phyloP scores from a whole-genome alignment of 2,888 invertebrate species.

The Metallyticus violacea region DNA sequence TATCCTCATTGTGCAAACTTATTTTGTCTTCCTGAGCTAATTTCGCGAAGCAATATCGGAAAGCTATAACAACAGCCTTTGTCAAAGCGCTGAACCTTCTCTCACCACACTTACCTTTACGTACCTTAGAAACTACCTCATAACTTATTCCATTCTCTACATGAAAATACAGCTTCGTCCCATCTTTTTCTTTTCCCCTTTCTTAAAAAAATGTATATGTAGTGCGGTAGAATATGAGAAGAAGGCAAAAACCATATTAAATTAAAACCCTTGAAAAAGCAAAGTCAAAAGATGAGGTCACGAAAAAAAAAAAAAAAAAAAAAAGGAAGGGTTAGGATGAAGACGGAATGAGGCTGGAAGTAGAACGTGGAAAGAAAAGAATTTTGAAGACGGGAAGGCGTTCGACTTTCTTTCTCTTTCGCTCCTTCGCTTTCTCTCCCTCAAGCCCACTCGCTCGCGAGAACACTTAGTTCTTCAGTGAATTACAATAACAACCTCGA shows the following conservation, averaged over 20 bases:
- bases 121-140: constrained; percentile 9
- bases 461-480: no score
- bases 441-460: not conserved
- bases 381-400: no score
- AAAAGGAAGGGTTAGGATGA: no score
- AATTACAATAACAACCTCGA: no score
- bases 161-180: not conserved
- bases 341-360: no score
- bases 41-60: constrained; percentile 6
- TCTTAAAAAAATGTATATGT: not conserved
- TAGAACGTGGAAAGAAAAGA: no score
- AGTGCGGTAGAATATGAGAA: not conserved
- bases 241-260: not conserved
- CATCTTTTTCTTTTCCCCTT: not conserved
- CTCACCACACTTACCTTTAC: not conserved
- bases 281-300: not conserved
- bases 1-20: not conserved
- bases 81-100: not conserved
- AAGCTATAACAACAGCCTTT: constrained; percentile 12
- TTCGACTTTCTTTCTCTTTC: no score
- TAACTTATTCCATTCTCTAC: constrained; percentile 10
- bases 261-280: not conserved
- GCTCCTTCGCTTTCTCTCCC: no score
- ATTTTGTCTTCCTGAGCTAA: constrained; percentile 6
- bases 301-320: no score